phyloP scores from a whole-genome alignment of 2,797 vertebrate species.

The Euthynnus affinis region DNA sequence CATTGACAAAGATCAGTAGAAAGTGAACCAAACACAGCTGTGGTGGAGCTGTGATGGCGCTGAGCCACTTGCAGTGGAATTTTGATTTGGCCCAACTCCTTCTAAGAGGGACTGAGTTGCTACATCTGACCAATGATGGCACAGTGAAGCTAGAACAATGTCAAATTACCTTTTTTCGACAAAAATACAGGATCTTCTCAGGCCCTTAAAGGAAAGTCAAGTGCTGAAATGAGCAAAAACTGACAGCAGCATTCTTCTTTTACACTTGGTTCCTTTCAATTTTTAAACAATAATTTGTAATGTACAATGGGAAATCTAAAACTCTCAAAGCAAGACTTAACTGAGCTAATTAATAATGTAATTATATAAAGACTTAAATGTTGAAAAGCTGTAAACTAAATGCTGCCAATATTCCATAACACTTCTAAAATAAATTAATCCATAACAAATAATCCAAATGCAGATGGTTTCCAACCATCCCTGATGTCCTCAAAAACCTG shows the following conservation, averaged over 20 bases:
- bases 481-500: constrained; percentile 37
- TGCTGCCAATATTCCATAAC: constrained; percentile 16
- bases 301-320: constrained; percentile 6
- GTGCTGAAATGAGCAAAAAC: background rate
- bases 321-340: constrained; percentile 2
- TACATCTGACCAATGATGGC: background rate
- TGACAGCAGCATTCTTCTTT: background rate
- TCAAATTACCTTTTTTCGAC: background rate
- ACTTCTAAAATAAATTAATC: constrained; percentile 27
- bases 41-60: background rate
- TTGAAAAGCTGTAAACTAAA: constrained; percentile 9
- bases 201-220: background rate
- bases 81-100: background rate
- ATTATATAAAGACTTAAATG: constrained; percentile 13
- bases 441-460: constrained; percentile 28
- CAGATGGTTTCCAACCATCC: constrained; percentile 30
- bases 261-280: background rate
- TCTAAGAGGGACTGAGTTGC: background rate
- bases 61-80: background rate
- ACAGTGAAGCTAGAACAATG: background rate
- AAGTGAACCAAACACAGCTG: background rate
- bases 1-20: background rate
- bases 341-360: constrained; percentile 15
- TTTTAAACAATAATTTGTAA: constrained; percentile 8
- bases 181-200: background rate